phyloP scores from a whole-genome alignment of 2,113 vertebrate genomes.

The Cyrtonyx montezumae region DNA sequence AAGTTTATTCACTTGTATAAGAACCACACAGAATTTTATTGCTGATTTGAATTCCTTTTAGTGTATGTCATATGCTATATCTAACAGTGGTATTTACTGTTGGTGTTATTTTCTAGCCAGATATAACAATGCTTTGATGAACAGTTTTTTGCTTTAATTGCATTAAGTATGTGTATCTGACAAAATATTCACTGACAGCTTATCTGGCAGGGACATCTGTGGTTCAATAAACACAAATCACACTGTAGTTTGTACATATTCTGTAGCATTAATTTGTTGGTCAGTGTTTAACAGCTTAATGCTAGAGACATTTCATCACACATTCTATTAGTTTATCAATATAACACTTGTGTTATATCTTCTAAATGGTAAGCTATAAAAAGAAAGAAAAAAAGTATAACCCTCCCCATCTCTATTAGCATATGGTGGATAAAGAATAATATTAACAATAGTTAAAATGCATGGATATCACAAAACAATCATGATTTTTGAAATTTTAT shows the following conservation, averaged over 20 bases:
- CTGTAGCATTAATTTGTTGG: conserved; percentile 62
- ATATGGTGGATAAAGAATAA: background rate
- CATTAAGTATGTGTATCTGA: conserved; percentile 48
- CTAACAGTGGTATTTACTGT: conserved; percentile 49
- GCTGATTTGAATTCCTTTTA: background rate
- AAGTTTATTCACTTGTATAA: background rate
- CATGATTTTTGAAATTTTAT: conserved; percentile 29
- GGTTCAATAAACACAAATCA: conserved; percentile 17
- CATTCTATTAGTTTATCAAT: conserved; percentile 50
- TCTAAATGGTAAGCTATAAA: conserved; percentile 24
- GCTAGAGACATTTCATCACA: background rate
- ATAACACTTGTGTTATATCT: conserved; percentile 11
- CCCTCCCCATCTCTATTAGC: conserved; percentile 5
- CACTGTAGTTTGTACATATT: conserved; percentile 36
- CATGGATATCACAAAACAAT: conserved; percentile 17
- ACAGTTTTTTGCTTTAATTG: conserved; percentile 61
- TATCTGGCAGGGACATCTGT: conserved; percentile 28
- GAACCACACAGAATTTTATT: background rate
- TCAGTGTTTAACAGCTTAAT: conserved; percentile 54
- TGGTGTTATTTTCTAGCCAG: conserved; percentile 37
- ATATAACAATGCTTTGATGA: conserved; percentile 60
- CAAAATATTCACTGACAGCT: conserved; percentile 54
- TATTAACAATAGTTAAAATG: conserved; percentile 52
- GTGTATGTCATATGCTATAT: background rate
- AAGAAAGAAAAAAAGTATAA: background rate